A percentile compares a stretch with the other conserved stretches of the same genome.
These are phyloP conservation scores for Tolypeutes matacus DNA, from an alignment of 2,797 vertebrate genomes.

Conservation along the genomic window DNA sequence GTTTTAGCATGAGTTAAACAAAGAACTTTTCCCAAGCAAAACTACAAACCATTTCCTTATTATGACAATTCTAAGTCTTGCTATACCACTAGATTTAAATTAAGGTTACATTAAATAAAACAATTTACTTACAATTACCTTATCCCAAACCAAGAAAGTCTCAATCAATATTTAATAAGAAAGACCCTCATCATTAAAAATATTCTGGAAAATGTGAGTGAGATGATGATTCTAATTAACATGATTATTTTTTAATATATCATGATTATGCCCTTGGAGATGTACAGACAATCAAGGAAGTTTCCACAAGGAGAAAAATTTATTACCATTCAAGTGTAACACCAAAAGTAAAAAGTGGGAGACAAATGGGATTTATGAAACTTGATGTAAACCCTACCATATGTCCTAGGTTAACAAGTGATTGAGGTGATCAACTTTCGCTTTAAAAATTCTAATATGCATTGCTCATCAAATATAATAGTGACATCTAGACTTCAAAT, in stretches of 20 bases:
- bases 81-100: constrained; percentile 51
- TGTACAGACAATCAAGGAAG: constrained; percentile 64
- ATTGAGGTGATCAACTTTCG: not conserved
- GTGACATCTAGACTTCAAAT: not conserved
- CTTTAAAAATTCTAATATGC: constrained; percentile 48
- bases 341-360: not conserved
- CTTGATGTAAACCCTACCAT: not conserved
- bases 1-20: constrained; percentile 50
- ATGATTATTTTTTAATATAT: constrained; percentile 74
- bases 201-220: constrained; percentile 62
- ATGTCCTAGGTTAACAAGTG: not conserved
- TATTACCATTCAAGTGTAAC: constrained; percentile 39
- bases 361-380: constrained; percentile 12
- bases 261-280: constrained; percentile 71
- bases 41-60: constrained; percentile 31
- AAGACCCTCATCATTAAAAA: constrained; percentile 56
- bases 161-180: constrained; percentile 66
- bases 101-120: constrained; percentile 52
- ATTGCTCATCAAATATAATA: constrained; percentile 34
- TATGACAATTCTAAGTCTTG: constrained; percentile 28
- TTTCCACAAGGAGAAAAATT: not conserved
- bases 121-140: constrained; percentile 60
- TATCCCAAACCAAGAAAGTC: constrained; percentile 46
- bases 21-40: constrained; percentile 50
- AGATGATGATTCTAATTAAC: constrained; percentile 65